Conservation (phyloP, 2,797 vertebrate genomes). For the Gila robusta region DNA sequence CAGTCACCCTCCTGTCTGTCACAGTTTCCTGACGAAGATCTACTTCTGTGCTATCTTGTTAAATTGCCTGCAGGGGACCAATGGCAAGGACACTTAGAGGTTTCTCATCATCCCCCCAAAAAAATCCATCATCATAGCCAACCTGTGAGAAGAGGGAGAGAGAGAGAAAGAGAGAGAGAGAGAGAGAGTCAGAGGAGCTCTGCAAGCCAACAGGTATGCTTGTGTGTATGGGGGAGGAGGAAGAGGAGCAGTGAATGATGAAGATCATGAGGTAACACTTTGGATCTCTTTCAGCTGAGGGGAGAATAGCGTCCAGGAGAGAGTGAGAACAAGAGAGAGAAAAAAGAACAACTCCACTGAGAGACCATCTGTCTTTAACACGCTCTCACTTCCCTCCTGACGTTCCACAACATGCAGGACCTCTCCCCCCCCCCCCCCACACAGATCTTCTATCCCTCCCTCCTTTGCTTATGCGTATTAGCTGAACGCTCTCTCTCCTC, state of each 20-base stretch:
- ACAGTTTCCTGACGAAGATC: constrained; percentile 39
- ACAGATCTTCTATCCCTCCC: constrained; percentile 33
- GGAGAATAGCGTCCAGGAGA: constrained; percentile 71
- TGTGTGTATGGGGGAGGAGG: constrained; percentile 32
- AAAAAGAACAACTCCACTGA: constrained; percentile 83
- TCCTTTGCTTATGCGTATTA: constrained; percentile 22
- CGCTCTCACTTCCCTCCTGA: constrained; percentile 64
- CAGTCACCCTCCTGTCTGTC: constrained; percentile 7
- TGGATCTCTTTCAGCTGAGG: constrained; percentile 75
- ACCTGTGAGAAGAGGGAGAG: constrained; percentile 47
- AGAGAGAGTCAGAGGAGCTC: not conserved
- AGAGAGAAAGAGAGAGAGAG: no score
- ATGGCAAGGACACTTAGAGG: constrained; percentile 60
- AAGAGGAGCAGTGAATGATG: constrained; percentile 49
- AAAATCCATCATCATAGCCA: constrained; percentile 68
- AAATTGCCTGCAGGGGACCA: constrained; percentile 58
- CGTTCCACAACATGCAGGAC: constrained; percentile 62
- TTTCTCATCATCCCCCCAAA: constrained; percentile 53
- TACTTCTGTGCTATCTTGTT: constrained; percentile 38
- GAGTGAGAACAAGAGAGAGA: constrained; percentile 70
- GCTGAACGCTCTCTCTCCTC: constrained; percentile 22
- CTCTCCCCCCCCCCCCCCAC: constrained; percentile 11
- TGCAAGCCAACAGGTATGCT: constrained; percentile 49
- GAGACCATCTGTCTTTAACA: constrained; percentile 85
- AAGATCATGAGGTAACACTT: constrained; percentile 72